These are phyloP conservation scores for Daktulosphaira vitifoliae DNA, from an alignment of 1,140 invertebrate genomes.

Conservation along the genomic window DNA sequence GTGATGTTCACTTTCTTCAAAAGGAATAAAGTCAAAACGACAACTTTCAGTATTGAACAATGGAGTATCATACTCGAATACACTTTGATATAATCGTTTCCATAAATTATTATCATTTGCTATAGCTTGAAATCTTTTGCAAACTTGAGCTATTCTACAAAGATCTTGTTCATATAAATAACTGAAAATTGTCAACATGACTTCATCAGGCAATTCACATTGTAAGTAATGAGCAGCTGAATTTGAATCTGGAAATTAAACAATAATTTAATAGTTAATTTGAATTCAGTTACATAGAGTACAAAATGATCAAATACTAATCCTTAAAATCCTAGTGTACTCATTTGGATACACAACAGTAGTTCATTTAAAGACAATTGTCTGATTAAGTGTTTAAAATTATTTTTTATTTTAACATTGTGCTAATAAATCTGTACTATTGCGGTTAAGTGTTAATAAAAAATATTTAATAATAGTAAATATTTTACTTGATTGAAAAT, in stretches of 20 bases:
- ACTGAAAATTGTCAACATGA: slow-evolving; percentile 87
- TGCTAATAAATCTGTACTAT: no score
- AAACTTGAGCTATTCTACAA: slow-evolving; percentile 85
- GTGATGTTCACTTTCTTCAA: slow-evolving; percentile 78
- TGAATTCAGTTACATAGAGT: no score
- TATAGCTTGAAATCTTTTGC: slow-evolving; percentile 88
- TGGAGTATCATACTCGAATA: slow-evolving; percentile 94
- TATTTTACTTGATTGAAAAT: no score
- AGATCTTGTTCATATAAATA: slow-evolving; percentile 90
- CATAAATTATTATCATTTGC: slow-evolving; percentile 90
- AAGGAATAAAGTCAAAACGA: slow-evolving; percentile 86
- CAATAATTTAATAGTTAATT: no score
- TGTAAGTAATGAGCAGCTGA: slow-evolving; percentile 81
- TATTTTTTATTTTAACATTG: no score
- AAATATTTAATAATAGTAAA: no score
- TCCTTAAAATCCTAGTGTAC: no score
- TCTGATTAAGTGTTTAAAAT: no score
- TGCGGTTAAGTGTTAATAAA: no score
- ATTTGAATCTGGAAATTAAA: slow-evolving; percentile 36
- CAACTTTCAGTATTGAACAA: slow-evolving; percentile 81
- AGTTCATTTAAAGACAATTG: no score
- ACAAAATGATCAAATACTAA: no score
- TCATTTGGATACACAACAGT: no score
- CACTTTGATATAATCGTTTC: slow-evolving; percentile 90
- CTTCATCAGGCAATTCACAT: slow-evolving; percentile 91